Evolutionary conservation across 2,888 invertebrate species (phyloP).

Genomic region (Labia minor): DNA sequence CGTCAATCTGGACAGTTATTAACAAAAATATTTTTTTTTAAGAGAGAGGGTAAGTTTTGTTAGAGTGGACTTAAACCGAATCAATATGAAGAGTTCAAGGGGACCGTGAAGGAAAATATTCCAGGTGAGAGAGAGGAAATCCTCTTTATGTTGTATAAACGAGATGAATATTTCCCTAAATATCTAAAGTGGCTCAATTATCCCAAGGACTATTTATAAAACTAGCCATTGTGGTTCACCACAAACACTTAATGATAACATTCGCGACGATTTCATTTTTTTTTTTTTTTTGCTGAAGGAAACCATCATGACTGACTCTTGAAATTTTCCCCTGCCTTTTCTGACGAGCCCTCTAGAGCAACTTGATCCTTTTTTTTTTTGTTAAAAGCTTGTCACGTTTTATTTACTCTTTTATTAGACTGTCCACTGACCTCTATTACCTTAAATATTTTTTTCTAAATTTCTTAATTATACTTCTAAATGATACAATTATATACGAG

Average conservation of each 20-base stretch:
- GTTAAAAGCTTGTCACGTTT: not conserved
- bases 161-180: not conserved
- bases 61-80: not conserved
- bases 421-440: too few relatives aligned
- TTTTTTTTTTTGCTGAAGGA: not conserved
- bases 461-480: too few relatives aligned
- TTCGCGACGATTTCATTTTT: not conserved
- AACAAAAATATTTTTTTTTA: too few relatives aligned
- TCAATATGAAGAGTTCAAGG: not conserved
- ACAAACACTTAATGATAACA: not conserved
- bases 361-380: not conserved
- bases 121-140: not conserved
- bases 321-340: not conserved
- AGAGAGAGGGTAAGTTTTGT: not conserved
- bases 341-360: not conserved
- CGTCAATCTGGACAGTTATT: too few relatives aligned
- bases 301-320: not conserved
- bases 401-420: too few relatives aligned
- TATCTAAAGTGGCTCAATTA: slow-evolving; percentile 1
- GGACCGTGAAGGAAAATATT: not conserved
- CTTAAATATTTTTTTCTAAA: too few relatives aligned
- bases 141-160: not conserved
- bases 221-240: slow-evolving; percentile 3
- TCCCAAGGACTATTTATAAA: slow-evolving; percentile 6
- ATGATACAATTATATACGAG: too few relatives aligned